Evolutionary conservation across 2,113 vertebrate species (phyloP).

Genomic region (Uria lomvia): DNA sequence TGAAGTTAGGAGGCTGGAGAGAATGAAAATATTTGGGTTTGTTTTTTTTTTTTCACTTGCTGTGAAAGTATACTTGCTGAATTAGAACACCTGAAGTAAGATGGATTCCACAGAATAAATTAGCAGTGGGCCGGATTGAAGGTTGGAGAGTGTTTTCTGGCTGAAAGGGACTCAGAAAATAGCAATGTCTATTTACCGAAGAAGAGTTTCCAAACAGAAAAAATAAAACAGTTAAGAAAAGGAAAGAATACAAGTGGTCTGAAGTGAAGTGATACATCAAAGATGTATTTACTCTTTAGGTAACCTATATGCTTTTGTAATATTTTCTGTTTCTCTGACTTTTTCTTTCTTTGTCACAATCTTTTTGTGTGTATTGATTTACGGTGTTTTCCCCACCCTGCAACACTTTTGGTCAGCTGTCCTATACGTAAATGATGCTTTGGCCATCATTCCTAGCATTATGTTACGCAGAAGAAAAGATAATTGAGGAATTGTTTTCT

Average conservation of each 20-base stretch:
- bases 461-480: neutral
- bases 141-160: neutral
- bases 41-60: neutral
- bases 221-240: neutral
- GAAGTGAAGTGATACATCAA: neutral
- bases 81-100: neutral
- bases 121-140: neutral
- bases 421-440: neutral
- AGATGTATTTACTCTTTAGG: neutral
- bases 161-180: neutral
- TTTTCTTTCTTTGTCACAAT: neutral
- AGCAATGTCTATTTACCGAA: neutral
- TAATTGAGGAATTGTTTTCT: neutral
- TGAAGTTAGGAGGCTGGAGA: neutral
- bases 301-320: neutral
- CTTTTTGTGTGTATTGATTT: neutral
- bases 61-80: neutral
- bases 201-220: neutral
- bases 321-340: neutral
- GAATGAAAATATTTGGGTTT: neutral
- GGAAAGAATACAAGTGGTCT: neutral
- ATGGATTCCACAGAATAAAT: neutral
- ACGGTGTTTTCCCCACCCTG: rapidly evolving
- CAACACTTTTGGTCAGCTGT: neutral
- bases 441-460: neutral